Evolutionary conservation across 2,113 vertebrate genomes (phyloP), one percentile per base, ranked within the genome.

Genomic region (Xerus inauris): DNA sequence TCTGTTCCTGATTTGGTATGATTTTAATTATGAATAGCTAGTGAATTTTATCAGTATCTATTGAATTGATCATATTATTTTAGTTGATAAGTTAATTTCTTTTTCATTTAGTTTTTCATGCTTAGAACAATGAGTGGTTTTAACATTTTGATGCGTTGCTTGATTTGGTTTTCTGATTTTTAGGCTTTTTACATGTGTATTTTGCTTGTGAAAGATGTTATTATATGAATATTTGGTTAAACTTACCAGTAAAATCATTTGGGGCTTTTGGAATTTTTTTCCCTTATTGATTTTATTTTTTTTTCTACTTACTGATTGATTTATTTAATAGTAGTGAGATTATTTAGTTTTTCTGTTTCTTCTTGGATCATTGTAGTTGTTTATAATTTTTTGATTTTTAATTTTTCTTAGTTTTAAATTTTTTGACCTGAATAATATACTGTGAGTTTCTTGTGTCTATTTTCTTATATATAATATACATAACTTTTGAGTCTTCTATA

Each of bases 191-290:
- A 65, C 12, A 30, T 73, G 47, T 59, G 12, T 77, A 90, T 86
- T 89, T 88, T 79, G 71, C 64, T 83, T 77, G 35, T 89, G 49
- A 86, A 73, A 47, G 30, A 57, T 90, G 30, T 22, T 73, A 5
- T 77, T 20, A 24, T 83, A 87, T 88, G 26, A 82, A 67, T 73
- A 9, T 80, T 79, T 84, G 84, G 57, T 69, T 89, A 45, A 93
- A 64, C 28, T 89, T 93, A 79, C n/a, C 77, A 35, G 22, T 62
- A 86, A 85, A 80, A 65, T 85, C 45, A 90, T 91, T 22, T 87
- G 76, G 16, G 6, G 28, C 32, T 59, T 32, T 69, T 51, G 14
- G 38, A 28, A 10, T 24, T 76, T 76, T 5, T n/a, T 64, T 47
- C 57, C 51, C 38, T 14, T 19, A 45, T 40, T 79, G 17, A 40